Base-by-base conservation (phyloP, 2,888 invertebrate genomes). In the Sarcophaga caerulescens region DNA sequence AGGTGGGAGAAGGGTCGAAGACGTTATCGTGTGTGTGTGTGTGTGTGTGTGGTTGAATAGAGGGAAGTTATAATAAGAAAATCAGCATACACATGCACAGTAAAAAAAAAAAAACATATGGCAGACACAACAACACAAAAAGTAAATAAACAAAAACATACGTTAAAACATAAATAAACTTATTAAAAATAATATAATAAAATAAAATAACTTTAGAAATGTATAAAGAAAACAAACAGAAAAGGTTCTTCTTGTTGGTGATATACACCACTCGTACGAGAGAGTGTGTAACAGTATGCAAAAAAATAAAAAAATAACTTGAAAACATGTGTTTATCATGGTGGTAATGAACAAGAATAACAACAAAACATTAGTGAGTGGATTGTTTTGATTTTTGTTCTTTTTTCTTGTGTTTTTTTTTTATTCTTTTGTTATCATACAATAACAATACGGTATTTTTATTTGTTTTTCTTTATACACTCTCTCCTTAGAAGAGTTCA, bases 361-460 rank as follows among this genome's bases (percentile, higher is more conserved):
- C 52, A 52, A 52, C 52, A 52, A 52, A 14, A 52, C 12, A 52
- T 12, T 17, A 52, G 52, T 14, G 17, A 52, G 35, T 70, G 14
- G 57, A 86, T 78, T 86, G 86, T 86, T 86, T 86, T 86, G 86
- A 75, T 86, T 81, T 84, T 66, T 84, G 81, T 14, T 52, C 17
- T 52, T 52, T 12, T 52, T 52, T 52, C 52, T 4, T 52, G 14
- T 52, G 17, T 17, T 52, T 17, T 25, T 65, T 75, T 52, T 25
- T 71, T 4, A 62, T 21, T 21, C 63, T 14, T 52, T 14, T 52
- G 17, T 65, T 77, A 81, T 45, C 21, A 52, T 60, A 79, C 75
- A 81, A 83, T 76, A 86, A 86, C 86, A 86, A 74, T 81, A 81
- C 80, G 65, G 76, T 81, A 47, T 79, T 82, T 78, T 76, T 78